These are phyloP conservation scores for Lophochroa leadbeateri DNA, from an alignment of 2,113 vertebrate genomes.

Conservation along the genomic window DNA sequence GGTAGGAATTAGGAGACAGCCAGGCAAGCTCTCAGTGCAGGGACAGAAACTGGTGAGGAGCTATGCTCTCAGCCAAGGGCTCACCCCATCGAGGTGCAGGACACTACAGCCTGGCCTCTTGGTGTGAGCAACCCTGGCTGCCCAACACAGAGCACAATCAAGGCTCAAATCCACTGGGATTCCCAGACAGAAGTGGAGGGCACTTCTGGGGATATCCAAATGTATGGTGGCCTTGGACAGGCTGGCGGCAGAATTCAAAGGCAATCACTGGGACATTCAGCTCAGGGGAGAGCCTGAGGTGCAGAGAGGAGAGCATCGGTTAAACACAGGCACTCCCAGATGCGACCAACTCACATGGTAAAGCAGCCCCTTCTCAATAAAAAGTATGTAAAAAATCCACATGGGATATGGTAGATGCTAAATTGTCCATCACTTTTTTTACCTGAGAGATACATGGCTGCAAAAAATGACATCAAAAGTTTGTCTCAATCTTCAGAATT, in stretches of 20 bases:
- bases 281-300: neutral
- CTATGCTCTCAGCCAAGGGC: fast-evolving
- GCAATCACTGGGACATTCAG: neutral
- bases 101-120: neutral
- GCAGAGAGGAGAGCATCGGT: neutral
- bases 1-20: neutral
- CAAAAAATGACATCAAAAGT: neutral
- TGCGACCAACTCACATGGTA: neutral
- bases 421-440: neutral
- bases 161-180: neutral
- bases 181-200: neutral
- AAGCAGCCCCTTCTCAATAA: neutral
- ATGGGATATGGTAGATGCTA: neutral
- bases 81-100: neutral
- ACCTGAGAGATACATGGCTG: neutral
- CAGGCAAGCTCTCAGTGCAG: neutral
- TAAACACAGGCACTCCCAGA: neutral
- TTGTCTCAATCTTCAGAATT: neutral
- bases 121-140: neutral
- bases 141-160: fast-evolving
- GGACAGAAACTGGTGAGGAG: neutral
- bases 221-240: neutral
- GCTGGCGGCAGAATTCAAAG: neutral
- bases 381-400: neutral
- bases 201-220: neutral